Evolutionary conservation across 2,888 invertebrate species (phyloP).

Genomic region (Hemaris fuciformis): DNA sequence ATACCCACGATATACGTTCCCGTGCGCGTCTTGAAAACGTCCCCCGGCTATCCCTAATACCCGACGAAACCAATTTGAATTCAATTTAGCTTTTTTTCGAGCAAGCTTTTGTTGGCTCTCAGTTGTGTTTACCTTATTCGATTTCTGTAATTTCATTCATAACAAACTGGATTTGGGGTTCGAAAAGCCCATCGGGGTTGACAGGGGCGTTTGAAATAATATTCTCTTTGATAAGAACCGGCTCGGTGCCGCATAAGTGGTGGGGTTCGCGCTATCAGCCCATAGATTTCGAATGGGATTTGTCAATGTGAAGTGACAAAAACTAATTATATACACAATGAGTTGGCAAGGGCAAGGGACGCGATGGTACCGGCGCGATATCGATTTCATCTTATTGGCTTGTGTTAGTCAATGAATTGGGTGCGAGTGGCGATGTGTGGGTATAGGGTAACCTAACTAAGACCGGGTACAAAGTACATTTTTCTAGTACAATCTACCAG

Average conservation of each 20-base stretch:
- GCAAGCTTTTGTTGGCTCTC: constrained; percentile 80
- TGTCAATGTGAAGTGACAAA: constrained; percentile 80
- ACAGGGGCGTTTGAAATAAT: constrained; percentile 82
- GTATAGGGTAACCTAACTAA: neutral
- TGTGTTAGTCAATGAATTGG: constrained; percentile 7
- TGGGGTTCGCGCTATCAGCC: constrained; percentile 60
- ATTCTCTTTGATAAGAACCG: constrained; percentile 81
- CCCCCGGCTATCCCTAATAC: constrained; percentile 79
- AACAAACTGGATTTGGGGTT: constrained; percentile 81
- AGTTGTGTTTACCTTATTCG: constrained; percentile 82
- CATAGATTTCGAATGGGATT: constrained; percentile 68
- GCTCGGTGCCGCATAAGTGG: constrained; percentile 63
- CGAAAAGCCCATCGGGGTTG: constrained; percentile 77
- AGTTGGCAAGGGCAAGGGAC: constrained; percentile 54
- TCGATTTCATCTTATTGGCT: constrained; percentile 39
- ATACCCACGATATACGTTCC: constrained; percentile 62
- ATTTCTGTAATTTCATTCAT: constrained; percentile 82
- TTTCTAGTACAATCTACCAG: no score
- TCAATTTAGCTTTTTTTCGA: constrained; percentile 81
- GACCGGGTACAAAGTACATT: no score
- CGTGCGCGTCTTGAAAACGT: constrained; percentile 65
- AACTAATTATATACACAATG: constrained; percentile 79
- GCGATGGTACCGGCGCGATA: constrained; percentile 47
- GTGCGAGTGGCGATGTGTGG: neutral
- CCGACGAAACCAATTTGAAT: constrained; percentile 81